Percentiles rank a stretch among this genome's conserved stretches.
phyloP scores from a whole-genome alignment of 1,140 invertebrate species.

The Oscheius sp. region DNA sequence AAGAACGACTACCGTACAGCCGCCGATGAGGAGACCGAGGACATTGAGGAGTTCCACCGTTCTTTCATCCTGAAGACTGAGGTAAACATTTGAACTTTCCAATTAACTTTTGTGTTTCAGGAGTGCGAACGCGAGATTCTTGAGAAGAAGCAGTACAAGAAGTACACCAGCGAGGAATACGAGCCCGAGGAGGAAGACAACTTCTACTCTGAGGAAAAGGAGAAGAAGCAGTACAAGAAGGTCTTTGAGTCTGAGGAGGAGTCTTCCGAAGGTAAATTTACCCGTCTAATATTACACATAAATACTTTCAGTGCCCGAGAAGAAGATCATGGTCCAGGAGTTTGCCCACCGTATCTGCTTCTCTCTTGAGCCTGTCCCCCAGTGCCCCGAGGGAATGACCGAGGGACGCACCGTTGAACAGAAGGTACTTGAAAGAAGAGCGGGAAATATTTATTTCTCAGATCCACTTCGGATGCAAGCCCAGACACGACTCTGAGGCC shows the following conservation, averaged over 20 bases:
- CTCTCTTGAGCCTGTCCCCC: slow-evolving; percentile 36
- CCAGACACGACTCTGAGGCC: slow-evolving; percentile 17
- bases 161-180: slow-evolving; percentile 23
- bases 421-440: neutral
- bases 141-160: slow-evolving; percentile 12
- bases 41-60: slow-evolving; percentile 34
- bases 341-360: slow-evolving; percentile 43
- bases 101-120: too few species aligned
- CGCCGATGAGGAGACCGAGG: slow-evolving; percentile 28
- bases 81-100: neutral
- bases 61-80: slow-evolving; percentile 28
- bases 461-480: slow-evolving; percentile 34
- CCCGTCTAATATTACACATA: too few species aligned
- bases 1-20: slow-evolving; percentile 27
- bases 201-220: neutral
- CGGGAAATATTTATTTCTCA: neutral
- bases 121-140: slow-evolving; percentile 17
- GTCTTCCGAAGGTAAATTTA: too few species aligned
- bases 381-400: slow-evolving; percentile 27
- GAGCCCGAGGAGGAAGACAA: slow-evolving; percentile 16
- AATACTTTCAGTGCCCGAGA: slow-evolving; percentile 12
- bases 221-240: slow-evolving; percentile 12
- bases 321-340: slow-evolving; percentile 19
- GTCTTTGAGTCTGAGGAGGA: too few species aligned
- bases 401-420: neutral